phyloP scores from a whole-genome alignment of 2,113 vertebrate species.

The Myanophis thanlyinensis region DNA sequence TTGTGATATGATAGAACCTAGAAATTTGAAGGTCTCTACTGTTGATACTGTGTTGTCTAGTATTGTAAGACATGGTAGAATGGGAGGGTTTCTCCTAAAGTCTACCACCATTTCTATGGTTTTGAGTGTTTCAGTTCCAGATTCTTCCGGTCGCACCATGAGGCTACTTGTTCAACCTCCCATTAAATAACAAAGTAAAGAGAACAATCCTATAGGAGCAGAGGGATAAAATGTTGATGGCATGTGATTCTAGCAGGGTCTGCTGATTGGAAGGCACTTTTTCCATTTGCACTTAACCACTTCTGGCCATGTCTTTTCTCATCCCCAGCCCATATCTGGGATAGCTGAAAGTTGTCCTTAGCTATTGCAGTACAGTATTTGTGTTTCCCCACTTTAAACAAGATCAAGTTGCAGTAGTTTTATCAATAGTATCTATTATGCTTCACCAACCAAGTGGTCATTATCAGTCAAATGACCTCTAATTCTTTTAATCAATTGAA shows the following conservation, averaged over 20 bases:
- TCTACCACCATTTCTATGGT: too few species aligned
- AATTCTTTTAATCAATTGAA: background rate
- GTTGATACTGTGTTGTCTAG: too few species aligned
- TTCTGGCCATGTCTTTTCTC: background rate
- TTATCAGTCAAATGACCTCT: background rate
- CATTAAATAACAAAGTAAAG: background rate
- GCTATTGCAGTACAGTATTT: background rate
- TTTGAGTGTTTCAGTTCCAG: too few species aligned
- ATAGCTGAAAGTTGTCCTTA: background rate
- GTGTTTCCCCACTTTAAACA: background rate
- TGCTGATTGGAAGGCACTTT: background rate
- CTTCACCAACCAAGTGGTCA: background rate
- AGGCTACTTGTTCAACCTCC: too few species aligned
- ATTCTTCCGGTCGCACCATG: too few species aligned
- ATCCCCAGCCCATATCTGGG: background rate
- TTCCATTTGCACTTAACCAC: background rate
- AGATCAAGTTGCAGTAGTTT: background rate
- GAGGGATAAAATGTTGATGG: background rate
- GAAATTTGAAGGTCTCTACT: too few species aligned
- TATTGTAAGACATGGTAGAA: too few species aligned
- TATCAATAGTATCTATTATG: background rate
- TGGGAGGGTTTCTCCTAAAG: too few species aligned
- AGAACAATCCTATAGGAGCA: background rate
- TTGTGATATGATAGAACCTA: too few species aligned
- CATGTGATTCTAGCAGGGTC: background rate